Conservation (phyloP, 2,797 vertebrate species). For the Gymnoscopelus braueri region DNA sequence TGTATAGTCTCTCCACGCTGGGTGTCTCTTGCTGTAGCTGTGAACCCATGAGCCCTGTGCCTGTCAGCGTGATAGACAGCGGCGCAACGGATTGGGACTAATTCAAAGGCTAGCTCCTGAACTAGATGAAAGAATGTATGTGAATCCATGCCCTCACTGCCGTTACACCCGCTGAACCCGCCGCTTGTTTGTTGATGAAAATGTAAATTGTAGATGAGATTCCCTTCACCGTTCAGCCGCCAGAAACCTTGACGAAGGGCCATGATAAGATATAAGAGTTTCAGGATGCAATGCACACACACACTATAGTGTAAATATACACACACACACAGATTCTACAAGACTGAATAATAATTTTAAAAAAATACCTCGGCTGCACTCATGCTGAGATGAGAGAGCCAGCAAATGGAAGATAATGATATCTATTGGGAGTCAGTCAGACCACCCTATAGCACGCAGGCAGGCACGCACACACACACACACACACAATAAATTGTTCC, state of each 20-base stretch:
- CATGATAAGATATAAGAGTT: constrained; percentile 24
- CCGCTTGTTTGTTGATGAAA: constrained; percentile 36
- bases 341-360: constrained; percentile 58
- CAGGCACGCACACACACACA: constrained; percentile 2
- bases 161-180: constrained; percentile 47
- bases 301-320: not conserved
- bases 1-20: constrained; percentile 40
- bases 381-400: constrained; percentile 61
- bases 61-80: constrained; percentile 45
- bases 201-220: constrained; percentile 44
- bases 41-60: constrained; percentile 33
- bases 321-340: constrained; percentile 11
- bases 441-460: constrained; percentile 13
- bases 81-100: constrained; percentile 47
- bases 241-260: constrained; percentile 40
- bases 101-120: constrained; percentile 62
- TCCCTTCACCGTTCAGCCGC: constrained; percentile 36
- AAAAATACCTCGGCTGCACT: constrained; percentile 59
- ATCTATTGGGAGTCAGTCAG: constrained; percentile 66
- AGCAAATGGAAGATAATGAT: constrained; percentile 70
- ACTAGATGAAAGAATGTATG: constrained; percentile 66
- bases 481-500: not conserved
- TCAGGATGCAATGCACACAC: constrained; percentile 15
- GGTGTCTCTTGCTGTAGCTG: constrained; percentile 34
- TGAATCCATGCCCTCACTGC: constrained; percentile 51